Evolutionary conservation across 2,113 vertebrate species (phyloP), one percentile per base, ranked within the genome.

Genomic region (Eurypyga helias): DNA sequence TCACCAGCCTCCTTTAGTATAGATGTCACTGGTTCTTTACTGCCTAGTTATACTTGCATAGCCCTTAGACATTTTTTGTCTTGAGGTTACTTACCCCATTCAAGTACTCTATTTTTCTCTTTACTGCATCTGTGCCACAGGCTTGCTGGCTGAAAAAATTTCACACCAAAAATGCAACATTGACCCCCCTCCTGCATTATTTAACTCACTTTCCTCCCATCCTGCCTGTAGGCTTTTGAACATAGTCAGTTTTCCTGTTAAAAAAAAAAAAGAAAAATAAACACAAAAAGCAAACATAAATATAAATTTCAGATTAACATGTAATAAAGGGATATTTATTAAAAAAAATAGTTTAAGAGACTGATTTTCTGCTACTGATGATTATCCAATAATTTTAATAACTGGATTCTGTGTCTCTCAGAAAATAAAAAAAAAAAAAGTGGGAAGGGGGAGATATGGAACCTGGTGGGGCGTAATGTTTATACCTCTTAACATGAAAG

Each of bases 1-100:
- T 94, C 97, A 98, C 90, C 80, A 96, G 95, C 83, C 49, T 96
- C 96, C 95, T 93, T 94, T 98, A 98, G 97, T 97, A 96, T 96
- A 98, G 97, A 97, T 95, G 96, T 97, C 83, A 89, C 93, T 98
- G 95, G 66, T 98, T 96, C 95, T 98, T 97, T 98, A 91, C 93
- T 92, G 85, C 88, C 93, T 83, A 93, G 89, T 96, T 97, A 97
- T 97, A 93, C 92, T 97, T 97, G 86, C 87, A 90, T 55, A 96
- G 94, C 80, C 89, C 83, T 97, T 78, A 95, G 69, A 97, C 55
- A 43, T 96, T 96, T 89, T 96, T 96, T 97, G 85, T 98, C 96
- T 97, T 91, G 86, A 94, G 93, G 96, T 89, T 96, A 94, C 95
- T 97, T 97, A 96, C 71, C 58, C 67, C 51, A 95, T 95, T 98